A percentile compares a stretch with the other conserved stretches of the same genome.
Evolutionary conservation across 2,888 invertebrate species (phyloP).

Genomic region (Rhingia campestris): DNA sequence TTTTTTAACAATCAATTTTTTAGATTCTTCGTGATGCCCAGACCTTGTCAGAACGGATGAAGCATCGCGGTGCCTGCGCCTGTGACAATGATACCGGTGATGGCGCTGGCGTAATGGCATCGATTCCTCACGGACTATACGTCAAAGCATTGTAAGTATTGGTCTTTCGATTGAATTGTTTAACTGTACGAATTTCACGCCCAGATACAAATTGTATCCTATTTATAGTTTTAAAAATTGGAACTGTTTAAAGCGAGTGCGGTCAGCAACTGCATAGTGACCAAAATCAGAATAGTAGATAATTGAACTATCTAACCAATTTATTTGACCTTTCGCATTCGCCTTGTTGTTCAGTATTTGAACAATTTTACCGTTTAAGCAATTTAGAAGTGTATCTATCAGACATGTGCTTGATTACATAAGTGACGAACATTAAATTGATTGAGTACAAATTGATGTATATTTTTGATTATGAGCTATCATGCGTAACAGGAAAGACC

Average conservation of each 20-base stretch:
- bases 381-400: conserved; percentile 23
- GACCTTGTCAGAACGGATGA: conserved; percentile 97
- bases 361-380: conserved; percentile 23
- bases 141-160: conserved; percentile 90
- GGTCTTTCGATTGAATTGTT: background rate
- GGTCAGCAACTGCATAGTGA: background rate
- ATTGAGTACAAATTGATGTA: conserved; percentile 47
- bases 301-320: conserved; percentile 9
- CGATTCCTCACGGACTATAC: conserved; percentile 98
- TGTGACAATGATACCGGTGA: conserved; percentile 99
- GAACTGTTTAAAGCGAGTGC: background rate
- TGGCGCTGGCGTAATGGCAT: conserved; percentile 98
- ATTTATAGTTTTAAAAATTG: conserved; percentile 5
- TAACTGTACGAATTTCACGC: background rate
- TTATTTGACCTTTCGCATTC: conserved; percentile 45
- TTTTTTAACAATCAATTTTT: too few species aligned
- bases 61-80: conserved; percentile 99
- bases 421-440: conserved; percentile 45
- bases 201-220: background rate
- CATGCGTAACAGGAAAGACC: background rate
- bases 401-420: conserved; percentile 36
- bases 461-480: conserved; percentile 7
- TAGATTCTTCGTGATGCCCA: conserved; percentile 98
- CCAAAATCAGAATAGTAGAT: background rate
- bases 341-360: background rate